Conservation (phyloP, 2,113 vertebrate genomes). For the Malurus alboscapulatus region DNA sequence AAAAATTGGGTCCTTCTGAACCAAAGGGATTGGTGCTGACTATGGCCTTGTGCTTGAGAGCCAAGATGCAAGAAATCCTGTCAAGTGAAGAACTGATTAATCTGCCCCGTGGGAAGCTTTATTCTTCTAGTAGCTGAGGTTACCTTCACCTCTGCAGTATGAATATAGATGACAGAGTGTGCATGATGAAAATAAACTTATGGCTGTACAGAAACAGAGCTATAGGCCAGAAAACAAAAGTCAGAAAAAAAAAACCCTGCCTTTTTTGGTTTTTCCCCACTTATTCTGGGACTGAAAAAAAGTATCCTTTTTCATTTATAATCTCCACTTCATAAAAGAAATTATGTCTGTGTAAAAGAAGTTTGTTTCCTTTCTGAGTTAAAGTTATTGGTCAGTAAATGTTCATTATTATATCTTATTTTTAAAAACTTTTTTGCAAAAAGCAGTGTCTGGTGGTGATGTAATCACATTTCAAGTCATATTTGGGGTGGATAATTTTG, state of each 20-base stretch:
- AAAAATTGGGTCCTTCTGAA: background rate
- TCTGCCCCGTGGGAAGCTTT: background rate
- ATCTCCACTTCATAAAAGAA: background rate
- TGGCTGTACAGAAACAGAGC: background rate
- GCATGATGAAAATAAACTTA: background rate
- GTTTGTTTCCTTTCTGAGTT: background rate
- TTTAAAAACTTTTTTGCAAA: background rate
- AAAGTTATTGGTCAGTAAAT: background rate
- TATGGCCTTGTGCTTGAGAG: background rate
- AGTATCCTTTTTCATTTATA: background rate
- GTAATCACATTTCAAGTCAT: background rate
- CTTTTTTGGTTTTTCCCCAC: background rate
- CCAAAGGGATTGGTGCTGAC: background rate
- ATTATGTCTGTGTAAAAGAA: background rate
- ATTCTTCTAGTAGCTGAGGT: background rate
- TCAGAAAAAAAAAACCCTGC: rapidly evolving
- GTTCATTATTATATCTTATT: background rate
- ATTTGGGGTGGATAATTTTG: background rate
- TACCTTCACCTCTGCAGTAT: background rate
- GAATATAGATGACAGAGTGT: background rate
- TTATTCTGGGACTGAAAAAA: background rate
- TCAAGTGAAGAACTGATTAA: background rate
- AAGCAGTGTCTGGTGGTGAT: background rate
- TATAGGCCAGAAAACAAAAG: background rate
- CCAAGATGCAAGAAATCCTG: background rate